Evolutionary conservation across 2,888 invertebrate genomes (phyloP).

Genomic region (Amblyjoppa proteus): DNA sequence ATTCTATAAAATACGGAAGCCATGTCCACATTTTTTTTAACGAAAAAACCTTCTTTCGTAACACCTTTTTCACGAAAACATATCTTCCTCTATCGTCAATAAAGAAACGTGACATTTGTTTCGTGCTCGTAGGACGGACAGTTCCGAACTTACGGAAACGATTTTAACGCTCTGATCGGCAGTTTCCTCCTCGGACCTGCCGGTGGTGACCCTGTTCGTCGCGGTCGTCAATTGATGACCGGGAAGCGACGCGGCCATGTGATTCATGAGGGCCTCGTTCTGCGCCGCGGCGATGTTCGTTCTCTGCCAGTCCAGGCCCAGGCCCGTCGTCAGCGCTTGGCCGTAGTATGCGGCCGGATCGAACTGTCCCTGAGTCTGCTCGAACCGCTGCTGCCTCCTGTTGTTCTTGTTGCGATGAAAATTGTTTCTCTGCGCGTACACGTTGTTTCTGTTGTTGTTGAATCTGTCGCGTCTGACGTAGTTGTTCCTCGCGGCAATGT

Average conservation of each 20-base stretch:
- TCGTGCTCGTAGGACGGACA: background rate
- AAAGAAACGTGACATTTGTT: background rate
- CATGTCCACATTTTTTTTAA: too few relatives aligned
- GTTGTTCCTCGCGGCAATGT: constrained; percentile 78
- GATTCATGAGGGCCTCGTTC: constrained; percentile 77
- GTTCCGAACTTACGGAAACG: constrained; percentile 70
- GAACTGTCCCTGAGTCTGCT: constrained; percentile 78
- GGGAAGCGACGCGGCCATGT: constrained; percentile 78
- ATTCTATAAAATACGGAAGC: too few relatives aligned
- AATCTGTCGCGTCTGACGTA: constrained; percentile 80
- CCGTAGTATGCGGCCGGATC: constrained; percentile 80
- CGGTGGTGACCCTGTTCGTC: constrained; percentile 69
- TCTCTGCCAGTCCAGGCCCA: constrained; percentile 82
- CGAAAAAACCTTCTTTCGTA: too few relatives aligned
- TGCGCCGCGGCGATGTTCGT: constrained; percentile 73
- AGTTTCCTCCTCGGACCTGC: constrained; percentile 75
- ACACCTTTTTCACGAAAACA: too few relatives aligned
- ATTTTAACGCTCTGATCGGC: constrained; percentile 79
- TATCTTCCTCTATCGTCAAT: background rate
- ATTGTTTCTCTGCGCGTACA: constrained; percentile 79
- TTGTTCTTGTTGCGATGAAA: constrained; percentile 82
- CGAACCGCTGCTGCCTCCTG: constrained; percentile 76
- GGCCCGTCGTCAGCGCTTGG: constrained; percentile 73
- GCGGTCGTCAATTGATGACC: constrained; percentile 74
- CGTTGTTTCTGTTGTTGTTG: constrained; percentile 79